Percentiles rank a stretch among this genome's conserved stretches.
Evolutionary conservation across 2,797 vertebrate genomes (phyloP).

Genomic region (Bradypus variegatus): DNA sequence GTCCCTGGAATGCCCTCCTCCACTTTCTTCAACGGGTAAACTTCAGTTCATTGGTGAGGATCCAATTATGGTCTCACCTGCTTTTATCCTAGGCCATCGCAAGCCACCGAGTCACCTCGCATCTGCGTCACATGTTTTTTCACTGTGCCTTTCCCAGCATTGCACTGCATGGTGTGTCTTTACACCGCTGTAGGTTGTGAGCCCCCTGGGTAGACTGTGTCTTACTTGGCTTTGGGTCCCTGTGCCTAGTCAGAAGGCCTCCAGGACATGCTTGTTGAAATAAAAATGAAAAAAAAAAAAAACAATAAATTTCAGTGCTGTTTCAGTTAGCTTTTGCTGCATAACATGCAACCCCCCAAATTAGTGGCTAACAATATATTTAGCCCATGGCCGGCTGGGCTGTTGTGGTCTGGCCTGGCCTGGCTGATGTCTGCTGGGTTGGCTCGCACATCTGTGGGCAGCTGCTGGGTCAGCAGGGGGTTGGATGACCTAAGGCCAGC

Average conservation of each 20-base stretch:
- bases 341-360: neutral
- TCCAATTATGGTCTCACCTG: constrained; percentile 2
- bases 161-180: neutral
- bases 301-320: neutral
- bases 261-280: neutral
- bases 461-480: constrained; percentile 14
- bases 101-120: neutral
- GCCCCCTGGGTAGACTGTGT: neutral
- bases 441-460: constrained; percentile 6
- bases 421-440: neutral
- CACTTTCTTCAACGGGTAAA: neutral
- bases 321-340: constrained; percentile 30
- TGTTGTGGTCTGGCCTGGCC: neutral
- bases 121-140: neutral
- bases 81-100: neutral
- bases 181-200: neutral
- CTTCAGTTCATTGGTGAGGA: neutral
- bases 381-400: neutral
- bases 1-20: neutral
- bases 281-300: neutral
- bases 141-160: neutral
- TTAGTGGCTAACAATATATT: neutral
- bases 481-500: constrained; percentile 8
- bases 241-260: neutral
- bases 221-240: neutral